phyloP scores from a whole-genome alignment of 1,140 invertebrate species.

The Uloborus diversus region DNA sequence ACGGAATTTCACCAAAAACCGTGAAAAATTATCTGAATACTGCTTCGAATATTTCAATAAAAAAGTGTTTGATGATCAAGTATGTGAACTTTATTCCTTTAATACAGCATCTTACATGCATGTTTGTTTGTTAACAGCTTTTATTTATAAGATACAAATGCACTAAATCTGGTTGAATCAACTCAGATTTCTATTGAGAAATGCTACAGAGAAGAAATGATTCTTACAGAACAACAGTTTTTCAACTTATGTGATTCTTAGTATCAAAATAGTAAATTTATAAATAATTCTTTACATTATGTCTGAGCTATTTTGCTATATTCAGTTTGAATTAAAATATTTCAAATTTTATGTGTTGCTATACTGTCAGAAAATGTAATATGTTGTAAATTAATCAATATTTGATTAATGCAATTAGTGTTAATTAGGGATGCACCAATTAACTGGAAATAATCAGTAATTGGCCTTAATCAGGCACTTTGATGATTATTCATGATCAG shows the following conservation, averaged over 20 bases:
- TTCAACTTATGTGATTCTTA: neutral
- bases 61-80: conserved; percentile 18
- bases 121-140: neutral
- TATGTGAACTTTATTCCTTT: neutral
- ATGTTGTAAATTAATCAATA: no score
- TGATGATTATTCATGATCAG: no score
- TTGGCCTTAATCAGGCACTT: no score
- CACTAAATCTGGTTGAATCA: neutral
- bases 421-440: no score
- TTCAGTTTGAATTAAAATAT: no score
- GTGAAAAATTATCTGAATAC: neutral
- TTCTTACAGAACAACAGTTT: neutral
- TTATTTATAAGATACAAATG: neutral
- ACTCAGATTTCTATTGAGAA: neutral
- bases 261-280: neutral
- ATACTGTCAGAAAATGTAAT: no score
- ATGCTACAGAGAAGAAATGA: neutral
- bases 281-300: no score
- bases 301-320: no score
- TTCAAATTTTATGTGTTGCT: no score
- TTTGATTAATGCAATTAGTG: no score
- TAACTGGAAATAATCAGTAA: no score
- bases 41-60: conserved; percentile 1
- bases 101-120: neutral
- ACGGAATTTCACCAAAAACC: conserved; percentile 13